These are phyloP conservation scores for Periplaneta americana DNA, from an alignment of 1,140 invertebrate genomes.

Conservation along the genomic window DNA sequence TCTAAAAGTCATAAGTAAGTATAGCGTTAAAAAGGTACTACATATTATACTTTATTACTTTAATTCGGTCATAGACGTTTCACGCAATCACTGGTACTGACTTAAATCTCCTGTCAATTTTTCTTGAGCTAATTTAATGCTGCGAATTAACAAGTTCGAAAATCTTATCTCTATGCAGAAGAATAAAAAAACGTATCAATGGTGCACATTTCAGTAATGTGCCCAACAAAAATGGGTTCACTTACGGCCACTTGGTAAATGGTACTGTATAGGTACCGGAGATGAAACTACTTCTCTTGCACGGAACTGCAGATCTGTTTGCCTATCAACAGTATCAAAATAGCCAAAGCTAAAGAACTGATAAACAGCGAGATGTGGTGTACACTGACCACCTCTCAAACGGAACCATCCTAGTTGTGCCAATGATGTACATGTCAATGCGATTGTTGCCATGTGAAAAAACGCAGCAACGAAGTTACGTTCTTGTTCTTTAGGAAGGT, in stretches of 20 bases:
- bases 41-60: too few species aligned
- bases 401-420: slow-evolving; percentile 47
- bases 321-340: background rate
- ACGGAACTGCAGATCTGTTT: background rate
- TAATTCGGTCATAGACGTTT: too few species aligned
- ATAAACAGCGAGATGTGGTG: slow-evolving; percentile 41
- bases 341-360: slow-evolving; percentile 35
- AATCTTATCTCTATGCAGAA: too few species aligned
- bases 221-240: too few species aligned
- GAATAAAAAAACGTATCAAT: too few species aligned
- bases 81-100: too few species aligned
- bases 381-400: slow-evolving; percentile 42
- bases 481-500: slow-evolving; percentile 30
- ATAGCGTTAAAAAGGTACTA: too few species aligned
- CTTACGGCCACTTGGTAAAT: slow-evolving; percentile 19
- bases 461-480: slow-evolving; percentile 46
- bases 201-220: too few species aligned
- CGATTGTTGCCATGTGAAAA: slow-evolving; percentile 44
- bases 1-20: too few species aligned
- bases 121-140: too few species aligned
- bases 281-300: background rate
- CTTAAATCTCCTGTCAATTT: too few species aligned
- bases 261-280: slow-evolving; percentile 14
- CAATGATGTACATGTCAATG: slow-evolving; percentile 43
- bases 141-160: too few species aligned